Evolutionary conservation across 2,888 invertebrate species (phyloP), one percentile per base, ranked within the genome.

Genomic region (Lasioglossum morio): DNA sequence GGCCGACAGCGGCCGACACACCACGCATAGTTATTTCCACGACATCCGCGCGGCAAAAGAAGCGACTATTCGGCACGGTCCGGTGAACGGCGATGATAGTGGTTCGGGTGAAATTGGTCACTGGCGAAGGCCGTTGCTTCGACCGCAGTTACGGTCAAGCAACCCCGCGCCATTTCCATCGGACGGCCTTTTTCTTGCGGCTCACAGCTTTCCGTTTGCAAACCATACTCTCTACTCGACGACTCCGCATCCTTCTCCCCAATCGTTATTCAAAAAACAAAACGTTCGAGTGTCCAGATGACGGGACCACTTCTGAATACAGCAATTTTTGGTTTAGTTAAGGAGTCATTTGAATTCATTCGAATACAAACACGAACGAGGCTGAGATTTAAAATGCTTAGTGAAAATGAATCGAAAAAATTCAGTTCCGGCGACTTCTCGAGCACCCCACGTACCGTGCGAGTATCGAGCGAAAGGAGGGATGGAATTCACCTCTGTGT

Each of bases 31-130:
- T 90, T 88, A 90, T 90, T 91, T 91, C 84, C 89, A 90, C 90
- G 90, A 90, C 90, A 90, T 90, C 90, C 90, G 90, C 91, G 89
- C 81, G 91, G 90, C 81, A 88, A 89, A 89, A 91, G 91, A 91
- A 91, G 84, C 87, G 87, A 88, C 90, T 87, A 91, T 91, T 91
- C 87, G 91, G 79, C 88, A 91, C 84, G 91, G 91, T 88, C 84
- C 88, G 91, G 84, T 87, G 88, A 34, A 72, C 81, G 72, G 79
- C 85, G 84, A 91, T 91, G 87, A 91, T 91, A 91, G 91, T 91
- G 87, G 87, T 90, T 90, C 87, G 77, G 83, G 81, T 89, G 87
- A 91, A 91, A 91, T 89, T 91, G 91, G 90, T 91, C 91, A 89
- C 86, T 85, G 87, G 78, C 91, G 88, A 89, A 89, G 91, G 90